phyloP scores from a whole-genome alignment of 2,797 vertebrate species.

The Gadopsis bispinosus region DNA sequence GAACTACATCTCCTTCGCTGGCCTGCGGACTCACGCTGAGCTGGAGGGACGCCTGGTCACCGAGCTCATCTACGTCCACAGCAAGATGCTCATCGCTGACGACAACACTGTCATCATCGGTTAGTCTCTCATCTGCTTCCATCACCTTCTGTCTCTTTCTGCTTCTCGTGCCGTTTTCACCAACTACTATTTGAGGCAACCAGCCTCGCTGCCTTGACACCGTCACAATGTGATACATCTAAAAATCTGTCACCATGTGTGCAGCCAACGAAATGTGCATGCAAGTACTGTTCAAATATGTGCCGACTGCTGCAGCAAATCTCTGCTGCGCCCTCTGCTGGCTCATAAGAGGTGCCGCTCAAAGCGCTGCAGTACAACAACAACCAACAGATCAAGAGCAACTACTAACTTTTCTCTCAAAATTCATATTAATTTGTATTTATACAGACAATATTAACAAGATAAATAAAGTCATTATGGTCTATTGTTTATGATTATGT shows the following conservation, averaged over 20 bases:
- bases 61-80: constrained; percentile 99
- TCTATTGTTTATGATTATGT: neutral
- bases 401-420: neutral
- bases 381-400: neutral
- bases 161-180: constrained; percentile 6
- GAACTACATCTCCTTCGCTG: constrained; percentile 97
- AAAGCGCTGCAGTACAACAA: too few species aligned
- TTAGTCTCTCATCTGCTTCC: constrained; percentile 90
- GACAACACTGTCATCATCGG: constrained; percentile 98
- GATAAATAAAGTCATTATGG: neutral
- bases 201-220: constrained; percentile 15
- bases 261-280: constrained; percentile 16
- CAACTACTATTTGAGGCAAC: constrained; percentile 22
- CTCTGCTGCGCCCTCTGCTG: constrained; percentile 68
- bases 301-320: neutral
- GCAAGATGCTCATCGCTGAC: constrained; percentile 97
- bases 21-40: constrained; percentile 93
- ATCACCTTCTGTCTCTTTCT: constrained; percentile 64
- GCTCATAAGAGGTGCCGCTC: neutral
- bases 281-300: neutral
- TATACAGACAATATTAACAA: neutral
- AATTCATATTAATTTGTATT: neutral
- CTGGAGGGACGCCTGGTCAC: constrained; percentile 94
- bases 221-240: constrained; percentile 26
- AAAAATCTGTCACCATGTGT: constrained; percentile 36